Conservation (phyloP, 1,140 invertebrate genomes). For the Drosophila rhopaloa region DNA sequence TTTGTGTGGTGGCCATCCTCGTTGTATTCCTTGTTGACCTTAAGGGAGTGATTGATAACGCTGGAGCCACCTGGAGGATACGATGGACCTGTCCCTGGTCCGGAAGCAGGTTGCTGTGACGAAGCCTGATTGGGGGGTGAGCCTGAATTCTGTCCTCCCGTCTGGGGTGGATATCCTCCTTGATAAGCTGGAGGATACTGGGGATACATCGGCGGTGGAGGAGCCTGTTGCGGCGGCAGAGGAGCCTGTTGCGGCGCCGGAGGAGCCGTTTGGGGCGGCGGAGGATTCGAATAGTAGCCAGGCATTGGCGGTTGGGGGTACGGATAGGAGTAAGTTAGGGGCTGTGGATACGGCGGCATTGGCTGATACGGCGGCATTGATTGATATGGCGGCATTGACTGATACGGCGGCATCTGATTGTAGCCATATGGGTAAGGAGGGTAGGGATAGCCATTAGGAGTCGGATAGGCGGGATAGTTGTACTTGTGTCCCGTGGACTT, state of each 20-base stretch:
- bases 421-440: conserved; percentile 20
- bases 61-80: conserved; percentile 43
- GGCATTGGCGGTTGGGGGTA: conserved; percentile 11
- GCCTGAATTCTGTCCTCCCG: neutral
- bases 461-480: conserved; percentile 51
- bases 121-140: conserved; percentile 11
- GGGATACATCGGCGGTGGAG: conserved; percentile 14
- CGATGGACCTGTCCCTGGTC: conserved; percentile 5
- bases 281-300: conserved; percentile 7
- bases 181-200: neutral
- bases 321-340: neutral
- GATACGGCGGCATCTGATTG: conserved; percentile 22
- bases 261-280: neutral
- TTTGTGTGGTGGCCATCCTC: conserved; percentile 48
- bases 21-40: conserved; percentile 67
- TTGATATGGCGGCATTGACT: conserved; percentile 4
- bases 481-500: conserved; percentile 38
- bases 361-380: conserved; percentile 2
- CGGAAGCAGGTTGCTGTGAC: neutral
- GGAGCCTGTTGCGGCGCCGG: conserved; percentile 7
- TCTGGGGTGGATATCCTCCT: conserved; percentile 5
- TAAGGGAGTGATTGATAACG: conserved; percentile 65
- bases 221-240: conserved; percentile 3
- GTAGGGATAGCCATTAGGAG: conserved; percentile 11
- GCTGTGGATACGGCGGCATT: neutral